Evolutionary conservation across 2,888 invertebrate species (phyloP), one percentile per base, ranked within the genome.

Genomic region (Gastracanthus pulcherrimus): DNA sequence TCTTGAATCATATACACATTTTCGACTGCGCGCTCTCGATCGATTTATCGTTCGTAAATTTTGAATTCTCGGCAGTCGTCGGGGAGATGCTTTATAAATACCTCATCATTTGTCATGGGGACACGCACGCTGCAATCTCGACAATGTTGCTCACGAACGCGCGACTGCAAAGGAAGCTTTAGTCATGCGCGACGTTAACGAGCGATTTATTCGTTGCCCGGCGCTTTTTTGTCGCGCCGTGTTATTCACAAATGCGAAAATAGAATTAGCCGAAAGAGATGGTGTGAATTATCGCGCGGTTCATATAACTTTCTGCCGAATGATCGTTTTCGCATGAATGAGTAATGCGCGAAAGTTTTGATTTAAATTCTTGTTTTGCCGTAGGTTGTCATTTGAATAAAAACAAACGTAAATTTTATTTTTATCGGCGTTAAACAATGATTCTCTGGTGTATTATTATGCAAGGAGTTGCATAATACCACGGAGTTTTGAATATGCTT

Each of bases 41-140:
- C 45, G 45, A 45, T 45, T 45, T 55, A 55, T n/a, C 60, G 31
- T 11, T 31, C 60, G 31, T 60, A 60, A 60, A 31, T 31, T 16
- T 31, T 16, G 31, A 31, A 31, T 31, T 31, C 23, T 16, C 60
- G 3, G 60, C 29, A 31, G 58, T 16, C 31, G n/a, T n/a, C 31
- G 60, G 16, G 4, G n/a, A 60, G 60, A n/a, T 55, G 55, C 19
- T 60, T 60, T 60, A 60, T 60, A 31, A 31, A 60, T 60, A 60
- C 16, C 31, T 60, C 4, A 16, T 60, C 60, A 60, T 31, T 31
- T 60, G 60, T 31, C 60, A 60, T n/a, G 55, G 11, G 26, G 26
- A 26, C n/a, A 45, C 45, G 45, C n/a, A n/a, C 45, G 45, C n/a
- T n/a, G n/a, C n/a, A n/a, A 45, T 45, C 3, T 13, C 45, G 45